These are phyloP conservation scores for Amphilophus citrinellus DNA, from an alignment of 2,113 vertebrate genomes.

Conservation along the genomic window DNA sequence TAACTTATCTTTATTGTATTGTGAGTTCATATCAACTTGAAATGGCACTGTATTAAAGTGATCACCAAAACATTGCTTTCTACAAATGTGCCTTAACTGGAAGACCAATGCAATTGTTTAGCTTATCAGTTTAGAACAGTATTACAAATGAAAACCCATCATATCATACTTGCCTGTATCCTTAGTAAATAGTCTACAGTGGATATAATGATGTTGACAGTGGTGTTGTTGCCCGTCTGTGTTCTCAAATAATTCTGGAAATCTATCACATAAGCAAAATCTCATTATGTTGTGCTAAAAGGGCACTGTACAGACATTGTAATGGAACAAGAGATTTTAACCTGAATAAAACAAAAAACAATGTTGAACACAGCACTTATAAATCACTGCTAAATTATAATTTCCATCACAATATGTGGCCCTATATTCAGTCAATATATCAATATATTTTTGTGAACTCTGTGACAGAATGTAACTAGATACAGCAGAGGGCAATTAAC, in stretches of 20 bases:
- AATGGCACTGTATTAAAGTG: background rate
- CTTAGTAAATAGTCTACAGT: constrained; percentile 96
- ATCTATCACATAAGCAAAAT: constrained; percentile 75
- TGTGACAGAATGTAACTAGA: background rate
- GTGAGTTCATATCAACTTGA: background rate
- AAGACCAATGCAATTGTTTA: background rate
- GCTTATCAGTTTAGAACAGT: background rate
- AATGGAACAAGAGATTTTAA: background rate
- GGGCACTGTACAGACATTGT: background rate
- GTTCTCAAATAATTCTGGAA: constrained; percentile 97
- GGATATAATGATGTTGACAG: constrained; percentile 96
- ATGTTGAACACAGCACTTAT: background rate
- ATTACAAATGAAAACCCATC: background rate
- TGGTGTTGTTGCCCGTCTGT: constrained; percentile 97
- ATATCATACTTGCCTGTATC: constrained; percentile 86
- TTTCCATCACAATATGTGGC: background rate
- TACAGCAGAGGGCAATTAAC: constrained; percentile 69
- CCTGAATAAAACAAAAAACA: background rate
- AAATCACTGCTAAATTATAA: background rate
- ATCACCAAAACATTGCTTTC: background rate
- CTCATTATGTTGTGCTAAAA: background rate
- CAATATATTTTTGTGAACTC: background rate
- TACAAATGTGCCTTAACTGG: background rate
- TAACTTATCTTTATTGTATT: background rate
- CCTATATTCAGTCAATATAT: background rate